Base-by-base conservation (phyloP, 2,797 vertebrate species). In the Odontamblyopus lacepedii region DNA sequence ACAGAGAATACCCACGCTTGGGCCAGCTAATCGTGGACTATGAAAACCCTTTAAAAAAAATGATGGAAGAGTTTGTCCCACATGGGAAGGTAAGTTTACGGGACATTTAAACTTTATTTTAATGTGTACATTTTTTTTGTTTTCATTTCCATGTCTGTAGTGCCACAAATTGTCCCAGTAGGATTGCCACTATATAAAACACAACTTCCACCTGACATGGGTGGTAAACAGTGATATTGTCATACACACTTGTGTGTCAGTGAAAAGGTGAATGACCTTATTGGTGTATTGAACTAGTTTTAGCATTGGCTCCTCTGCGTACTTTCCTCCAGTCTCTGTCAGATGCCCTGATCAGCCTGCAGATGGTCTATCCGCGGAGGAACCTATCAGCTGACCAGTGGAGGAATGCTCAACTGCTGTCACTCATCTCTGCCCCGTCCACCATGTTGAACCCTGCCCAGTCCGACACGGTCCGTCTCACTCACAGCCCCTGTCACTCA, bases 31-130 rank as follows among this genome's bases (percentile, higher is more conserved):
- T 99, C 71, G 97, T 99, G 85, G 98, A 99, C 89, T 99, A 99
- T 87, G 98, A 99, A 91, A 99, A 99, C 79, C 97, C 98, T 41
- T 84, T 99, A 87, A 99, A 99, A 93, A 99, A 98, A 92, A 97
- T 99, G 97, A 99, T 99, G 97, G 98, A 99, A 92, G 98, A 99
- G 89, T 99, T 99, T 93, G 97, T 99, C 77, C 97, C 98, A 59
- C 98, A 99, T 76, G 97, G 96, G 91, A 99, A 99, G 95, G 98
- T 99, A 66, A 0, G 18, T n/a, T 38, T 11, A 62, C 7, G 2
- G 7, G 18, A 60, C 27, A 15, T 15, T 30, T 0, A 7, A 30
- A 8, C 53, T 55, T 48, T 57, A 57, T 26, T 57, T 55, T 23
- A 23, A 56, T 23, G 53, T 23, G 0, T 53, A 18, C 18, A 51